Base-by-base conservation (phyloP, 2,797 vertebrate genomes). In the Ciconia nigra region DNA sequence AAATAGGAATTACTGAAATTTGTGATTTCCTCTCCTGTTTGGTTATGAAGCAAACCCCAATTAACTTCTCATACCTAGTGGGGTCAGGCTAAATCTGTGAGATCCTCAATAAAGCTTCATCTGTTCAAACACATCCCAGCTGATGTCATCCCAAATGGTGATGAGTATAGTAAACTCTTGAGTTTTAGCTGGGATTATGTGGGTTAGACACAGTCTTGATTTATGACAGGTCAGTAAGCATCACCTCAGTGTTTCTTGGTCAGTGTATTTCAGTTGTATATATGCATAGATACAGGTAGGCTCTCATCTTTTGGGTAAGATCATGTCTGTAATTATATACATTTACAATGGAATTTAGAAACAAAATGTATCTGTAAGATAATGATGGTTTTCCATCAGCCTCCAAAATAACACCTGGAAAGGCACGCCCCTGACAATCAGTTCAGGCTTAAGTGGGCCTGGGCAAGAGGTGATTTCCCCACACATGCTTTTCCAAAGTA, bases 401-500 rank as follows among this genome's bases (percentile, higher is more conserved):
- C 18, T 80, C 31, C 65, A 83, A 61, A 59, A 44, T 62, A 71
- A 47, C 14, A 63, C 9, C 25, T 15, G 10, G n/a, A 57, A 81
- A 89, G 28, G 13, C 24, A 66, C 15, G 57, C 7, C 18, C 35
- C 6, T 76, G 70, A 19, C n/a, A 49, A 15, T 37, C 21, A 46
- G 5, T 49, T 87, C 63, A 84, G 41, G 16, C 11, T 71, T 77
- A 77, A 71, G 59, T 74, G 37, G 28, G 29, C 58, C 47, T 49
- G 33, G 9, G 22, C n/a, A 87, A 70, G 77, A 76, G 7, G 15
- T 55, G 10, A 73, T 29, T 86, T 94, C 51, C 14, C 26, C 14
- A 14, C 6, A 18, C 4, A 29, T 0, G 1, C 1, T 73, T 82
- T 83, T 70, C 44, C n/a, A 52, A 70, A 58, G 11, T 26, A 58